These are phyloP conservation scores for Mus minutoides DNA, from an alignment of 2,797 vertebrate genomes.

Conservation along the genomic window DNA sequence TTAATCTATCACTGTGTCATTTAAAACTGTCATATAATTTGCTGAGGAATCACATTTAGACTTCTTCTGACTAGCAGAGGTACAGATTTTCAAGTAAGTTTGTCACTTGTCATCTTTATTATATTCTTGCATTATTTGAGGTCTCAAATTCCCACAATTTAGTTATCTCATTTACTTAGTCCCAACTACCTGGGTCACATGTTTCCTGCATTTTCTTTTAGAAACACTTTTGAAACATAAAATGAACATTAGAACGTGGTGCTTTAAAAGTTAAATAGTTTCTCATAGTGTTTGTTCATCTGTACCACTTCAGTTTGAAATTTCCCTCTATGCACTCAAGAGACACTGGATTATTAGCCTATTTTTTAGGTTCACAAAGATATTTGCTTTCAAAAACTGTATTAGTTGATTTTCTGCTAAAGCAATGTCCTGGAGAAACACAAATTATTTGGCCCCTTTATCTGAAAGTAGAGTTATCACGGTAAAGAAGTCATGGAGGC, in stretches of 20 bases:
- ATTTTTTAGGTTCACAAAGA: background rate
- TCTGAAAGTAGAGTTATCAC: background rate
- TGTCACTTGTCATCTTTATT: background rate
- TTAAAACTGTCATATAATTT: slow-evolving; percentile 62
- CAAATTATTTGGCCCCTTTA: background rate
- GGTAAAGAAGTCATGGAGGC: background rate
- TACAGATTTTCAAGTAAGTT: background rate
- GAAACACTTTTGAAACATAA: slow-evolving; percentile 43
- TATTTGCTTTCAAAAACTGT: background rate
- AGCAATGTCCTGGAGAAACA: background rate
- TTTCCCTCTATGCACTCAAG: background rate
- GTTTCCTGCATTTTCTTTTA: background rate
- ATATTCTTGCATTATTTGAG: slow-evolving; percentile 43
- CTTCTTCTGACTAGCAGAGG: slow-evolving; percentile 46
- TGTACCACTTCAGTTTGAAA: background rate
- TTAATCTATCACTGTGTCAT: slow-evolving; percentile 46
- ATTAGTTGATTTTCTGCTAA: background rate
- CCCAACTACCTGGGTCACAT: background rate
- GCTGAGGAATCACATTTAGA: slow-evolving; percentile 49
- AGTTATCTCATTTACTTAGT: slow-evolving; percentile 45
- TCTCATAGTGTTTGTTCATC: background rate
- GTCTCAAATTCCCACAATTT: background rate
- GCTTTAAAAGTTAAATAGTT: background rate
- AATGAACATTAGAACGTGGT: slow-evolving; percentile 18
- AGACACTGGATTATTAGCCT: background rate